Evolutionary conservation across 2,888 invertebrate genomes (phyloP).

Genomic region (Bimastos eiseni): DNA sequence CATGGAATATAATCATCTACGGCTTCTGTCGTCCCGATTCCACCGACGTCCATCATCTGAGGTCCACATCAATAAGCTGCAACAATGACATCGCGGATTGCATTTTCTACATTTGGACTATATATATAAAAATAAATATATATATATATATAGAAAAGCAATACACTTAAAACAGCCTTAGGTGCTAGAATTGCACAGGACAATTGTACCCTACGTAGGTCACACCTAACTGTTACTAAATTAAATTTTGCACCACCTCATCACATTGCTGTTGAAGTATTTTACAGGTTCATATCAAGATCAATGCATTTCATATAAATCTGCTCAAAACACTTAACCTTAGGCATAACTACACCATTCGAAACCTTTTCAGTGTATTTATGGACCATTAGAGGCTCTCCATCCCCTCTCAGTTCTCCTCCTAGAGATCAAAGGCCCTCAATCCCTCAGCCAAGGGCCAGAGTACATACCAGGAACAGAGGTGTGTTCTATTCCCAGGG

Average conservation of each 20-base stretch:
- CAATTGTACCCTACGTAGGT: not conserved
- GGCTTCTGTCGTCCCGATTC: no score
- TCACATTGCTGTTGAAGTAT: not conserved
- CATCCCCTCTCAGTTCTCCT: not conserved
- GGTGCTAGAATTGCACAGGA: not conserved
- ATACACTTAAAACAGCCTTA: not conserved
- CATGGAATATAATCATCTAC: no score
- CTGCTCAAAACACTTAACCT: not conserved
- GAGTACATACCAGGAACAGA: constrained; percentile 1
- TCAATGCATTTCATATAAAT: not conserved
- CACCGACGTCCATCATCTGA: no score
- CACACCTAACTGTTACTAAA: not conserved
- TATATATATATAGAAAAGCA: not conserved
- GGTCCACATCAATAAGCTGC: no score
- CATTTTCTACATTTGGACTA: no score
- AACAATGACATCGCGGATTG: no score
- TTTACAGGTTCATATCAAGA: not conserved
- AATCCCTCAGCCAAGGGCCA: not conserved
- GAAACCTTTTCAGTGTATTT: not conserved
- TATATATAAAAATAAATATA: no score
- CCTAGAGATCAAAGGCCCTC: not conserved
- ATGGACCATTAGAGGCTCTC: not conserved
- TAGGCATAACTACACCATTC: not conserved
- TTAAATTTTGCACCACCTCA: not conserved
- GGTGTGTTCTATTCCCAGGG: not conserved